A percentile compares a stretch with the other conserved stretches of the same genome.
phyloP scores from a whole-genome alignment of 2,888 invertebrate species.

The Amphipyra berbera region DNA sequence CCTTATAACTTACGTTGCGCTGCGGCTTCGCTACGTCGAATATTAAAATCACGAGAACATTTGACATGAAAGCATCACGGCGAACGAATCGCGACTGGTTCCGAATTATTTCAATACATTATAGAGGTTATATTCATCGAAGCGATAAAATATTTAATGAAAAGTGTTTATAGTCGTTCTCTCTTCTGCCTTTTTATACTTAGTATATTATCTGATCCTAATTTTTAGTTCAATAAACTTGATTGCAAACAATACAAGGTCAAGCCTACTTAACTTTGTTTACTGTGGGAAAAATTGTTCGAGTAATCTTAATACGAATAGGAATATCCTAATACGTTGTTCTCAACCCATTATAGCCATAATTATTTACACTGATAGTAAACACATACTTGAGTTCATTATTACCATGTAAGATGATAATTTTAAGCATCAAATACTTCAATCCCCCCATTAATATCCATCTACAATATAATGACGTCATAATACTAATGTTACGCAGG shows the following conservation, averaged over 20 bases:
- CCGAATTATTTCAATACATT: conserved; percentile 15
- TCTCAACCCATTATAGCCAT: background rate
- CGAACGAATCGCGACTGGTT: conserved; percentile 8
- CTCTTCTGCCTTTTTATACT: too few relatives aligned
- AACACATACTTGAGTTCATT: conserved; percentile 18
- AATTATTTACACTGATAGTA: background rate
- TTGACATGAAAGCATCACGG: conserved; percentile 3
- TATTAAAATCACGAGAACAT: conserved; percentile 17
- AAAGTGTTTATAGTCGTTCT: conserved; percentile 11
- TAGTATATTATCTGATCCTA: too few relatives aligned
- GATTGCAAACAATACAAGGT: too few relatives aligned
- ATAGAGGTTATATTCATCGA: conserved; percentile 23
- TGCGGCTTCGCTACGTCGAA: conserved; percentile 47
- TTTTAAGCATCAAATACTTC: conserved; percentile 19
- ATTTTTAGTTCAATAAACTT: too few relatives aligned
- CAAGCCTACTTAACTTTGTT: too few relatives aligned
- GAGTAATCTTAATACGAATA: background rate
- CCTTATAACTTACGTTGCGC: conserved; percentile 50
- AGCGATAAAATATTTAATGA: conserved; percentile 23
- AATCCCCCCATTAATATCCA: conserved; percentile 27
- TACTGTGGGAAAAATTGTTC: too few relatives aligned
- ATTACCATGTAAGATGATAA: conserved; percentile 7
- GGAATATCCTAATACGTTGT: background rate
- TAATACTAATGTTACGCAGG: conserved; percentile 77
- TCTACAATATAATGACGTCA: conserved; percentile 51